Evolutionary conservation across 2,113 vertebrate species (phyloP).

Genomic region (Columba janthina): DNA sequence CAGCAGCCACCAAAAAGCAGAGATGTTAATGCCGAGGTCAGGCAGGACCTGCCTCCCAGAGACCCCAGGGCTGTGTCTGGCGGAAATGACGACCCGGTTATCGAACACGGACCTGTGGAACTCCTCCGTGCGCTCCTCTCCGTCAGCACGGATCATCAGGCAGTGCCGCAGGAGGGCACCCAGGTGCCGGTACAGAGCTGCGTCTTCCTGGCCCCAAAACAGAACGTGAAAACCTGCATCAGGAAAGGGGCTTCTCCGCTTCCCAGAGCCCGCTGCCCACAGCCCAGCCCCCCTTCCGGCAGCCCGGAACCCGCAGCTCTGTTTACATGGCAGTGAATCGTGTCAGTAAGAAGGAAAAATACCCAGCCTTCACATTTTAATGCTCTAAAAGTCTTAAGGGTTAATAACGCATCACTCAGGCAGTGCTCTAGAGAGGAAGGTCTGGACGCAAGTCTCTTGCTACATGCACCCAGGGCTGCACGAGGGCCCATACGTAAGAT

Average conservation of each 20-base stretch:
- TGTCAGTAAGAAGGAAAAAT: neutral
- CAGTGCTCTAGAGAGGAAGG: neutral
- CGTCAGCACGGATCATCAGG: constrained; percentile 83
- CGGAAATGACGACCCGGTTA: neutral
- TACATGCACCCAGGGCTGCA: accelerated
- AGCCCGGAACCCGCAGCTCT: neutral
- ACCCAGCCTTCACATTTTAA: neutral
- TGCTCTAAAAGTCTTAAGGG: neutral
- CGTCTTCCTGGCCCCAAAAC: constrained; percentile 82
- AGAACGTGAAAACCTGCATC: neutral
- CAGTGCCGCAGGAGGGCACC: constrained; percentile 90
- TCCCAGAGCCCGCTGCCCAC: neutral
- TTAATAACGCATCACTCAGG: neutral
- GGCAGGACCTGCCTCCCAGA: neutral
- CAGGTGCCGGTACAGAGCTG: constrained; percentile 84
- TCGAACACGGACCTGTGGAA: constrained; percentile 82
- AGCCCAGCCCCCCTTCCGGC: neutral
- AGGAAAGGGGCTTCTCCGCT: neutral
- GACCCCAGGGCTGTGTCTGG: neutral
- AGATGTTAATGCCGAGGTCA: neutral
- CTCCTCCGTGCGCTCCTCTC: constrained; percentile 88
- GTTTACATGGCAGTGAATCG: accelerated
- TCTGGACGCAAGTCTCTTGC: neutral
- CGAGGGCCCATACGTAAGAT: accelerated
- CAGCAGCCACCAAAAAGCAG: neutral